A percentile compares a stretch with the other conserved stretches of the same genome.
Evolutionary conservation across 1,140 invertebrate genomes (phyloP).

Genomic region (Stratiolaelaps scimitus): DNA sequence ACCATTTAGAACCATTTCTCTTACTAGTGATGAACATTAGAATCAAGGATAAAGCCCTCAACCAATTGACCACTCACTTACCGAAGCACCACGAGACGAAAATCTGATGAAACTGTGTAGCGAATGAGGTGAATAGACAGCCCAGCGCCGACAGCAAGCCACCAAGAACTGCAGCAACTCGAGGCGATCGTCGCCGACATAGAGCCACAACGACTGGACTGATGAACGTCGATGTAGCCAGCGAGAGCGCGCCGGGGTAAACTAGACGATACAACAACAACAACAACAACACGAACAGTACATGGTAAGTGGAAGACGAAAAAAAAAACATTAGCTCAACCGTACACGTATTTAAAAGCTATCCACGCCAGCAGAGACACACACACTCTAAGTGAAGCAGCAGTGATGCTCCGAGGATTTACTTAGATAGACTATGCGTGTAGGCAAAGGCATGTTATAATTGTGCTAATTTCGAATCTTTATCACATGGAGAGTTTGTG

Average conservation of each 20-base stretch:
- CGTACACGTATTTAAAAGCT: background rate
- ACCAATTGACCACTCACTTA: conserved; percentile 20
- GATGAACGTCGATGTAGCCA: conserved; percentile 43
- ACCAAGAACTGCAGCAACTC: conserved; percentile 40
- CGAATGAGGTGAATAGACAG: conserved; percentile 40
- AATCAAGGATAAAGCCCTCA: too few species aligned
- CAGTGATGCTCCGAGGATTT: background rate
- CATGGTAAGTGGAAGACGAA: conserved; percentile 2
- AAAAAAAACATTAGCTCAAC: too few species aligned
- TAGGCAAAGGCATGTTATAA: too few species aligned
- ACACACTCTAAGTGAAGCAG: background rate
- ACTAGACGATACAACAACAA: conserved; percentile 42
- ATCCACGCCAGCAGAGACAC: background rate
- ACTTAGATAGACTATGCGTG: too few species aligned
- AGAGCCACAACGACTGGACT: conserved; percentile 42
- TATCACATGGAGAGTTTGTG: too few species aligned
- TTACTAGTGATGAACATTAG: too few species aligned
- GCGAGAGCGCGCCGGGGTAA: conserved; percentile 44
- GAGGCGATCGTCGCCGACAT: conserved; percentile 40
- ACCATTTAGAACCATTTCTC: too few species aligned
- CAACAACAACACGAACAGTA: conserved; percentile 31
- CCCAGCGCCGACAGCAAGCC: conserved; percentile 41
- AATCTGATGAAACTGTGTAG: conserved; percentile 42
- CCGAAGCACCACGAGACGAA: conserved; percentile 40
- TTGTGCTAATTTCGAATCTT: too few species aligned